Evolutionary conservation across 2,113 vertebrate genomes (phyloP), one percentile per base, ranked within the genome.

Genomic region (Tautogolabrus adspersus): DNA sequence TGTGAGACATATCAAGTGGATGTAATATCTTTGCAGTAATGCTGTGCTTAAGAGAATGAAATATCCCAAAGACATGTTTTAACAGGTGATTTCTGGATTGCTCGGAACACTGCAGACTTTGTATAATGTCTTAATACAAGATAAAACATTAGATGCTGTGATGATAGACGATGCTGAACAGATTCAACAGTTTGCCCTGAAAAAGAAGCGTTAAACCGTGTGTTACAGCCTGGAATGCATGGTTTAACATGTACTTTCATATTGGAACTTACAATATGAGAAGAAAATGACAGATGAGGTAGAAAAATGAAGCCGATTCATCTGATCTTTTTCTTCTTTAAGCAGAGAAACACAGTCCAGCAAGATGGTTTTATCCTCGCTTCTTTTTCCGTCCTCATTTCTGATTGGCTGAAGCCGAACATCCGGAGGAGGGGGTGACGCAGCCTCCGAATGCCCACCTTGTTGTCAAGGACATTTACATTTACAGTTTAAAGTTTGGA

Each of bases 391-490:
- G 16, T 19, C 47, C 47, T 49, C 40, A 61, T 47, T 7, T 84
- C 52, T 78, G 84, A 88, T 87, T 88, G 87, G 88, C 54, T 81
- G 47, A 26, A 68, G 77, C 80, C 38, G 13, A 44, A 15, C 72
- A 72, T 81, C 63, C 51, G 62, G 72, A 66, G 64, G 72, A 64
- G 65, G 73, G 77, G 60, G 66, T 10, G 0, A 22, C 58, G 21
- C 38, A 72, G 51, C 64, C 62, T 73, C 40, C 15, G 6, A 72
- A 42, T 70, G 64, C 75, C 85, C 85, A 80, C 79, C 87, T 84
- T 67, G 77, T 94, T 96, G 95, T 97, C 96, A 96, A 94, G 94
- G 96, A 86, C 94, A 92, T 95, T 96, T 96, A 96, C 95, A 34
- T 96, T 95, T 93, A 94, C 75, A 89, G 94, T 95, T 96, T 95